Evolutionary conservation across 2,888 invertebrate species (phyloP).

Genomic region (Willowsia nigromaculata): DNA sequence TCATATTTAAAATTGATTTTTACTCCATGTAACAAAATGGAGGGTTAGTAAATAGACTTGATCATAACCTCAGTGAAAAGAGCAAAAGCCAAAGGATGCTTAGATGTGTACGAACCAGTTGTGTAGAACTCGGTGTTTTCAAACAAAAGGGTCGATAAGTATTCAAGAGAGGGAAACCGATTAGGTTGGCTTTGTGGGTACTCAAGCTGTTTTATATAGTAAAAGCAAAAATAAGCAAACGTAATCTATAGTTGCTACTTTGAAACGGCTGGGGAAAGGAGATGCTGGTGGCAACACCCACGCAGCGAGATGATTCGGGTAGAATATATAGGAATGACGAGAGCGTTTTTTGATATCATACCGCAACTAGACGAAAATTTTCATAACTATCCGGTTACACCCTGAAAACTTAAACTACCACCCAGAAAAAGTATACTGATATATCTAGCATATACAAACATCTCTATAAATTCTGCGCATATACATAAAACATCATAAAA

Average conservation of each 20-base stretch:
- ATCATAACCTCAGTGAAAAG: neutral
- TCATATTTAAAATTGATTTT: conserved; percentile 19
- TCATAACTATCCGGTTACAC: neutral
- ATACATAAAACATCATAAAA: neutral
- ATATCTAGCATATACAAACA: neutral
- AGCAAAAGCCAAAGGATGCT: neutral
- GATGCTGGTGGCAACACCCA: too few relatives aligned
- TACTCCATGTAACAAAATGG: neutral
- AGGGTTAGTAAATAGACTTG: neutral
- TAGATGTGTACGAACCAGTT: neutral
- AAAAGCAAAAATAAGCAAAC: too few relatives aligned
- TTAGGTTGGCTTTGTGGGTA: too few relatives aligned
- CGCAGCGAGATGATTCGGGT: too few relatives aligned
- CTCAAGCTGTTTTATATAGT: too few relatives aligned
- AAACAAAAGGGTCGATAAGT: neutral
- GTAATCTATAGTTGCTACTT: too few relatives aligned
- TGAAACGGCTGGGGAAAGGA: too few relatives aligned
- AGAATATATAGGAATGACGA: too few relatives aligned
- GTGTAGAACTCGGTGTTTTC: neutral
- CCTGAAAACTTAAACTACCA: neutral
- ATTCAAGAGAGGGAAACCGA: too few relatives aligned
- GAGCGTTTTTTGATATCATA: neutral
- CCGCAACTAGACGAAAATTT: neutral
- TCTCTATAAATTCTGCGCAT: neutral
- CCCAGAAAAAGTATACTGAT: neutral